Base-by-base conservation (phyloP, 2,113 vertebrate species). In the Sphaerodactylus townsendi region DNA sequence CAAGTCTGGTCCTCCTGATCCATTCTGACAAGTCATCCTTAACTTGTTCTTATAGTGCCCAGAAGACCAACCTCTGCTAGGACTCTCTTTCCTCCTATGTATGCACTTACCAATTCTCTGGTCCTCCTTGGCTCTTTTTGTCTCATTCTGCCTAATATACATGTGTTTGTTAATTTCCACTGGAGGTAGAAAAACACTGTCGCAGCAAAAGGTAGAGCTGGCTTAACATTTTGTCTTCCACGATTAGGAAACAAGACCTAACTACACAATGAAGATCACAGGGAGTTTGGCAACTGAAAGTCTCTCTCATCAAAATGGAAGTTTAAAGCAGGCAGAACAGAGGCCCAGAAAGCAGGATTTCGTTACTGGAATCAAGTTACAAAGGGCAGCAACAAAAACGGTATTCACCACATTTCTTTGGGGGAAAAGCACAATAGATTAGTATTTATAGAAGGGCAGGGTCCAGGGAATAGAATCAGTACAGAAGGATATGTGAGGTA, bases 301-400 rank as follows among this genome's bases (percentile, higher is more conserved):
- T 81, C 83, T 87, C 73, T 86, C 86, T 70, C 87, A 82, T 35
- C 83, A 82, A 78, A 15, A 39, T 33, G 37, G 64, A n/a, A 44
- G 41, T 3, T 53, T 53, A 70, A 79, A 84, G 73, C 69, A 11
- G 65, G 72, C 68, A 79, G 50, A 77, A 85, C 2, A 50, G 35
- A 39, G 73, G 19, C 68, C 35, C 6, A 56, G 35, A 17, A 44
- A 74, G 44, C 37, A 64, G 80, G 84, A 73, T 89, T 87, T 39
- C 10, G 70, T 87, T 84, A 62, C 75, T 88, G 84, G 82, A 87
- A 87, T 56, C 90, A 78, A 81, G 56, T 39, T 44, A 77, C 4
- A 35, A 88, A 82, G 64, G 44, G 62, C 41, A 79, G 21, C 19
- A 88, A 82, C 70, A 85, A 81, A 90, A 84, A 86, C 79, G 53